Evolutionary conservation across 2,888 invertebrate genomes (phyloP), one percentile per base, ranked within the genome.

Genomic region (Lamellibrachia satsuma): DNA sequence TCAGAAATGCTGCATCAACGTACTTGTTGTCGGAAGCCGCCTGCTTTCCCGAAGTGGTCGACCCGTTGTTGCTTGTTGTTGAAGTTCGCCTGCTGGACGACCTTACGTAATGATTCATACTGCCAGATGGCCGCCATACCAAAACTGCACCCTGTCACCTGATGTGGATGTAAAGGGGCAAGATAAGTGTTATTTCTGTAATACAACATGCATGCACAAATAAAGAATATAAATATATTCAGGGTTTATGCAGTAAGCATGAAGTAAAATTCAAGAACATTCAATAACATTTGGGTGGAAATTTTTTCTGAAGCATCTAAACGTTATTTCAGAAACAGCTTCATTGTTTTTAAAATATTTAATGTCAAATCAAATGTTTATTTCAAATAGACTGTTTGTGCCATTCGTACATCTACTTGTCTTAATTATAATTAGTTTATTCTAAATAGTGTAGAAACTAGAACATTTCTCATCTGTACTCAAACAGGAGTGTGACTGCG

Each of bases 101-200:
- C 11, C 22, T 92, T 94, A 93, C 97, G 95, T 94, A 97, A 96
- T 93, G 96, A 97, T 97, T 99, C 99, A 97, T 99, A 99, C 96
- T 99, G 98, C 98, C 98, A 98, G 94, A 99, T 98, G 39, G 98
- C 97, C 94, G 98, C 98, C 39, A 98, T 98, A 52, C 97, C 97
- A 95, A 98, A 97, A 95, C 98, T 98, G 39, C 92, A 92, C 52
- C 94, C 94, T 91, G 92, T 90, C n/a, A 94, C 94, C 95, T 94
- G 93, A n/a, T 9, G 52, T n/a, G 22, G 11, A n/a, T 22, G 91
- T 27, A 27, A 51, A 22, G 6, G 8, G 52, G 52, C 52, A n/a
- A 91, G 11, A 52, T 9, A 9, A 52, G 91, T 52, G 11, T 91
- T 22, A 90, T 51, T 39, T 90, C 90, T 8, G 39, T 27, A 8